Conservation (phyloP, 2,113 vertebrate species). For the Podarcis raffonei region DNA sequence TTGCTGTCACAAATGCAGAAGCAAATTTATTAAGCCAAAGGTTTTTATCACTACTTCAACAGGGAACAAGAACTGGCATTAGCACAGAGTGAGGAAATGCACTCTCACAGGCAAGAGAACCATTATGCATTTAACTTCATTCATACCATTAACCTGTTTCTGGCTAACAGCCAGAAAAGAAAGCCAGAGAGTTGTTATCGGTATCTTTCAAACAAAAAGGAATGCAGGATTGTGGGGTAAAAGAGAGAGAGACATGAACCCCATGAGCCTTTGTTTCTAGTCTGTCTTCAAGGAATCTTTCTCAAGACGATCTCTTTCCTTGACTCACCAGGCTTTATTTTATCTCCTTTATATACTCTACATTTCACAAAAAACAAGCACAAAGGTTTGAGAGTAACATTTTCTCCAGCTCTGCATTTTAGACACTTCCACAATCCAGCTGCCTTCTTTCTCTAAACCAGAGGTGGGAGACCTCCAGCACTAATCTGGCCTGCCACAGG, state of each 20-base stretch:
- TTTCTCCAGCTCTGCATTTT: no score
- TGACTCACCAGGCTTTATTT: no score
- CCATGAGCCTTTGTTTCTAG: background rate
- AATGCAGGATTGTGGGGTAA: background rate
- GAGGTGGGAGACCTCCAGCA: no score
- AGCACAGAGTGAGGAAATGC: background rate
- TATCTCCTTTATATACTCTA: no score
- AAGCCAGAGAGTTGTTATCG: background rate
- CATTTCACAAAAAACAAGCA: background rate
- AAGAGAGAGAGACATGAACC: background rate
- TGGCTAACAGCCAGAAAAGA: background rate
- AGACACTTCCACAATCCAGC: no score
- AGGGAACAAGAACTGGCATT: no score
- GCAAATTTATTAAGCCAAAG: background rate
- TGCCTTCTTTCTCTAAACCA: background rate
- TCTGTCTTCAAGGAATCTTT: background rate
- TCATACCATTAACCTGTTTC: background rate
- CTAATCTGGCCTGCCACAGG: no score
- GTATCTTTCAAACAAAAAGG: background rate
- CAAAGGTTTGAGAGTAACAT: background rate
- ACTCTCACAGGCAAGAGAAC: background rate
- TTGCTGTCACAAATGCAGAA: background rate
- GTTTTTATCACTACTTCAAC: background rate
- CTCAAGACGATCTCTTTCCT: background rate
- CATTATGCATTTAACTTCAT: background rate